Conservation (phyloP, 2,797 vertebrate genomes). For the Mormyrops attenuatus region DNA sequence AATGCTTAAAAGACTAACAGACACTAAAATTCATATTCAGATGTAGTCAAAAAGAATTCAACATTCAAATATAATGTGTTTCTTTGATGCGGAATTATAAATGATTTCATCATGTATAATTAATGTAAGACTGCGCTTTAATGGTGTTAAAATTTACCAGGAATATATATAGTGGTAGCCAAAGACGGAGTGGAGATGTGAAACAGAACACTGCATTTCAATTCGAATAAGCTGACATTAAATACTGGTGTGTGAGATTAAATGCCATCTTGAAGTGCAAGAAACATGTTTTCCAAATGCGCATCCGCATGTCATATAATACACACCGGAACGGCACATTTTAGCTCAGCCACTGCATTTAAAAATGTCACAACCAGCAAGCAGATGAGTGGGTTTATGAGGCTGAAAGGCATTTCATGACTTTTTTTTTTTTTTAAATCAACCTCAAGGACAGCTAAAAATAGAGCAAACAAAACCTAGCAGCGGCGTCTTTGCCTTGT, state of each 20-base stretch:
- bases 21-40: background rate
- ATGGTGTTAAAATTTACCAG: background rate
- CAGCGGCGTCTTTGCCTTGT: background rate
- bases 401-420: background rate
- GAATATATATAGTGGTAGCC: background rate
- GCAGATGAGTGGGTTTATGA: background rate
- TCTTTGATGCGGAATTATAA: background rate
- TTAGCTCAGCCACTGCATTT: background rate
- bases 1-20: background rate
- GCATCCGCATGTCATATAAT: background rate
- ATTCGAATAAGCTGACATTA: background rate
- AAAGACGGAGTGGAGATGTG: background rate
- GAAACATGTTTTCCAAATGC: background rate
- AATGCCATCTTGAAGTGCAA: background rate
- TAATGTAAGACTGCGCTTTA: background rate
- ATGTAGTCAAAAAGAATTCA: background rate
- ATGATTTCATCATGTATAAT: background rate
- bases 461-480: background rate
- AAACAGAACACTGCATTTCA: background rate
- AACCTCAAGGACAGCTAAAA: constrained; percentile 8
- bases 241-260: background rate
- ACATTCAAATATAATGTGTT: background rate
- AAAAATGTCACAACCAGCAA: background rate
- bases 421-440: constrained; percentile 5
- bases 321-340: background rate